These are phyloP conservation scores for Sialis lutaria DNA, from an alignment of 2,888 invertebrate species.

Conservation along the genomic window DNA sequence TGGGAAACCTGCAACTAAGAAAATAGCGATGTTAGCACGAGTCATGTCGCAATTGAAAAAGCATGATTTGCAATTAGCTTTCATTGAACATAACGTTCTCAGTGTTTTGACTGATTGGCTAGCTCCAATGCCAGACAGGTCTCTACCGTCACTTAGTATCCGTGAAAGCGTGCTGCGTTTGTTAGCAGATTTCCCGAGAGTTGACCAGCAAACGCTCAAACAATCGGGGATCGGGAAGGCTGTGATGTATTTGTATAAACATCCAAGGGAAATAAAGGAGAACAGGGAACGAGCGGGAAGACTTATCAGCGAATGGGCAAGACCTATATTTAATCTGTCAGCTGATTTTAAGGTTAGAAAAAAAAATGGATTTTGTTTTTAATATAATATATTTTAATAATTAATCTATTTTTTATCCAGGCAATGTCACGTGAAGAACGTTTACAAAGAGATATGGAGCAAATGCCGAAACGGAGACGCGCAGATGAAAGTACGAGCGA, in stretches of 20 bases:
- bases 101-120: conserved; percentile 92
- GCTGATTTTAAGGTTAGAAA: conserved; percentile 60
- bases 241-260: conserved; percentile 98
- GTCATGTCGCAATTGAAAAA: conserved; percentile 89
- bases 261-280: conserved; percentile 88
- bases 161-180: conserved; percentile 72
- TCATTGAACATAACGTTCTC: conserved; percentile 88
- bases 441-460: conserved; percentile 78
- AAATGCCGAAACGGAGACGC: conserved; percentile 42
- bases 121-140: conserved; percentile 94
- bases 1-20: conserved; percentile 76
- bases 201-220: conserved; percentile 78
- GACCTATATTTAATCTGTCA: conserved; percentile 93
- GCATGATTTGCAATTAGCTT: conserved; percentile 86
- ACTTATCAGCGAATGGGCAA: conserved; percentile 92
- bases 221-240: conserved; percentile 97
- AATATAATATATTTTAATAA: no score
- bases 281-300: conserved; percentile 83
- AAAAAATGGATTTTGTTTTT: conserved; percentile 15
- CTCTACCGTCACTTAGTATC: conserved; percentile 87
- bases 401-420: no score
- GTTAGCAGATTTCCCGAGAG: conserved; percentile 67
- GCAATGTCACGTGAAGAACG: conserved; percentile 87
- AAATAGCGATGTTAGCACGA: conserved; percentile 77
- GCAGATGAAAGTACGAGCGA: not conserved